Conservation (phyloP, 2,797 vertebrate species). For the Anomalospiza imberbis region DNA sequence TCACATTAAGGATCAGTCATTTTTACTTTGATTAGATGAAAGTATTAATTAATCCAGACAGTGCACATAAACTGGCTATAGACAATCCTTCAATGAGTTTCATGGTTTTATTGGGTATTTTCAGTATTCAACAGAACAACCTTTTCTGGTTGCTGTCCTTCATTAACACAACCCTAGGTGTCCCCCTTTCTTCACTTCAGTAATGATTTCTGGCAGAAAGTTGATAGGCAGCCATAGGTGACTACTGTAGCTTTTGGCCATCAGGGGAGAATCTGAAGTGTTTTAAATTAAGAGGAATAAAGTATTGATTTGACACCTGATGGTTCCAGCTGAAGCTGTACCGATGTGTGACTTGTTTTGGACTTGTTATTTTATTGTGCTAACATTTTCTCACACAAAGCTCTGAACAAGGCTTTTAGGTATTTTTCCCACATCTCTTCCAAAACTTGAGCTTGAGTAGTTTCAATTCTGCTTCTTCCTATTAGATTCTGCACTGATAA, state of each 20-base stretch:
- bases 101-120: background rate
- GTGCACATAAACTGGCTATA: accelerated
- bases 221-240: background rate
- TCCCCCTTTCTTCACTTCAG: conserved; percentile 39
- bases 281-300: background rate
- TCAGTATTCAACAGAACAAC: background rate
- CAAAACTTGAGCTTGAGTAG: background rate
- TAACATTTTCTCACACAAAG: background rate
- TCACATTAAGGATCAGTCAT: background rate
- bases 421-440: background rate
- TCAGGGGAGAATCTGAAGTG: background rate
- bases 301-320: background rate
- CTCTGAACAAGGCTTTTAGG: background rate
- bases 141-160: background rate
- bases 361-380: background rate
- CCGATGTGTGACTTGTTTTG: background rate
- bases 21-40: background rate
- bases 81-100: background rate
- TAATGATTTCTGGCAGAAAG: conserved; percentile 8
- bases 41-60: background rate
- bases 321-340: background rate
- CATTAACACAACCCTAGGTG: conserved; percentile 37
- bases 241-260: background rate
- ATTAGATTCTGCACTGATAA: background rate
- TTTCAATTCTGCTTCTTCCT: background rate